Percentiles rank a stretch among this genome's conserved stretches.
These are phyloP conservation scores for Megaceryle torquata DNA, from an alignment of 2,113 vertebrate species.

Conservation along the genomic window DNA sequence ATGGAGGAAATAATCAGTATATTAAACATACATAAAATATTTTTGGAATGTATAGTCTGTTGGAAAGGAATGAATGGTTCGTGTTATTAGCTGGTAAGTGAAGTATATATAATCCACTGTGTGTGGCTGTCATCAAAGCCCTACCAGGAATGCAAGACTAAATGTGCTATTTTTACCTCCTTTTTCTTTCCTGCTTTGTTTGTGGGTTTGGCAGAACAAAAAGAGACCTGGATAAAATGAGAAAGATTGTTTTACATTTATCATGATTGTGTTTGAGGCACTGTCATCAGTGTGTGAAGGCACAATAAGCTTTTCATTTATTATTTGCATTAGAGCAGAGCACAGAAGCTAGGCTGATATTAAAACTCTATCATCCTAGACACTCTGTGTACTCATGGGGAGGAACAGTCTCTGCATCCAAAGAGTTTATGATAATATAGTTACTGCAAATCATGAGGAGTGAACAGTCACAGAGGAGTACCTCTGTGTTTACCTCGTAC, in stretches of 20 bases:
- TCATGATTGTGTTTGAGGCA: not conserved
- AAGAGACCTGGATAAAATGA: slow-evolving; percentile 17
- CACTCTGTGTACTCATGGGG: not conserved
- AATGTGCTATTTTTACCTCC: slow-evolving; percentile 43
- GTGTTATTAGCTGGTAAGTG: slow-evolving; percentile 36
- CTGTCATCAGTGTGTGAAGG: not conserved
- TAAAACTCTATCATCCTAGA: not conserved
- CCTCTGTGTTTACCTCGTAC: not conserved
- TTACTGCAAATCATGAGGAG: not conserved
- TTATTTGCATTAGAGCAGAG: slow-evolving; percentile 13
- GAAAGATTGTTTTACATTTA: slow-evolving; percentile 2
- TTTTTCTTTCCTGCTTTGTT: slow-evolving; percentile 19
- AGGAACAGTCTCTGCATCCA: not conserved
- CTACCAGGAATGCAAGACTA: slow-evolving; percentile 39
- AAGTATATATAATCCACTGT: slow-evolving; percentile 39
- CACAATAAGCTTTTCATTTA: slow-evolving; percentile 12
- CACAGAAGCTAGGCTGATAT: not conserved
- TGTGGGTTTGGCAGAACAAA: slow-evolving; percentile 47
- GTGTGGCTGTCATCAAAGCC: slow-evolving; percentile 53
- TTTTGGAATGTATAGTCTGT: slow-evolving; percentile 28
- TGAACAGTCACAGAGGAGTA: not conserved
- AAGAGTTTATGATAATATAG: not conserved
- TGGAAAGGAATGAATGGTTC: slow-evolving; percentile 51
- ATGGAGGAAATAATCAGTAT: slow-evolving; percentile 50
- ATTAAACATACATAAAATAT: slow-evolving; percentile 40